Evolutionary conservation across 2,888 invertebrate genomes (phyloP).

Genomic region (Napeogenes sylphis): DNA sequence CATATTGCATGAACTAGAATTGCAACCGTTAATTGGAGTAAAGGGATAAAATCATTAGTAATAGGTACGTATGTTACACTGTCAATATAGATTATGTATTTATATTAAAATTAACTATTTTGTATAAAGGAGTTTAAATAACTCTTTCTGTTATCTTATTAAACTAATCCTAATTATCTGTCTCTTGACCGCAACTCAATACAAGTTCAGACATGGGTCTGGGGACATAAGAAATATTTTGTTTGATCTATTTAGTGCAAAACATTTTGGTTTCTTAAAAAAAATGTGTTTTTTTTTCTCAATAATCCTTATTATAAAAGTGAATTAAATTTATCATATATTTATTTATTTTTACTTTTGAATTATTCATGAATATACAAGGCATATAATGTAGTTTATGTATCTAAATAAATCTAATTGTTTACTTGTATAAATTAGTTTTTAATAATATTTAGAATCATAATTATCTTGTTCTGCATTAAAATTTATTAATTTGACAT

Average conservation of each 20-base stretch:
- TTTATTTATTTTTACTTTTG: neutral
- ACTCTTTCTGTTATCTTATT: conserved; percentile 1
- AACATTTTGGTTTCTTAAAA: no score
- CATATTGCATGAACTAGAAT: conserved; percentile 2
- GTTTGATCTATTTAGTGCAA: neutral
- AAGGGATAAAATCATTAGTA: conserved; percentile 1
- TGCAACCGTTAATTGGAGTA: neutral
- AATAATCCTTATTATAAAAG: neutral
- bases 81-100: neutral
- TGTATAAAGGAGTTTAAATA: neutral
- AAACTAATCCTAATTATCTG: conserved; percentile 1
- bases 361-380: no score
- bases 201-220: neutral
- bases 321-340: no score
- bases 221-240: neutral
- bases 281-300: conserved; percentile 1
- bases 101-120: neutral
- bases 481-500: neutral
- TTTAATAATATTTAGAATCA: neutral
- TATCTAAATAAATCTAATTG: neutral
- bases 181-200: conserved; percentile 1
- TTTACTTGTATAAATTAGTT: neutral
- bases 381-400: no score
- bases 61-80: neutral
- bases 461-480: neutral